These are phyloP conservation scores for Murina feae DNA, from an alignment of 2,113 vertebrate species.

Conservation along the genomic window DNA sequence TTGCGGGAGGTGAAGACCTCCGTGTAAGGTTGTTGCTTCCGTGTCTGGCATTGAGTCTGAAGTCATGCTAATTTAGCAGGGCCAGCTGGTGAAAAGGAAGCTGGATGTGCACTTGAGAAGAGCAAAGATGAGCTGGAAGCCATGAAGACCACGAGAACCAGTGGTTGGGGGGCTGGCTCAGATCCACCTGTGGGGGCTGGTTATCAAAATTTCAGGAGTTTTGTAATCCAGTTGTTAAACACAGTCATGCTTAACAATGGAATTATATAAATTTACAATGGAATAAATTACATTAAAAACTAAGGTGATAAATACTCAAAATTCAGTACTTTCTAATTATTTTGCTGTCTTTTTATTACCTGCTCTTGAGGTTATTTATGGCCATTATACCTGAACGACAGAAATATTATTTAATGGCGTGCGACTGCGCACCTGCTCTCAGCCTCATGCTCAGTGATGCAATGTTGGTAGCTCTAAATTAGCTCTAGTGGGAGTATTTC, in stretches of 20 bases:
- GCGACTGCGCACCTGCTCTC: background rate
- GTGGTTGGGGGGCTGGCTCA: background rate
- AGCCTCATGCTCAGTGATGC: background rate
- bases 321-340: background rate
- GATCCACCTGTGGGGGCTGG: background rate
- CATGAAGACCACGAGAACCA: background rate
- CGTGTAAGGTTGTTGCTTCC: background rate
- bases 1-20: background rate
- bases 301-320: background rate
- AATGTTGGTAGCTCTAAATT: background rate
- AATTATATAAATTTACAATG: background rate
- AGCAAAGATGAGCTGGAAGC: background rate
- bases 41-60: background rate
- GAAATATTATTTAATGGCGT: background rate
- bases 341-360: background rate
- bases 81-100: background rate
- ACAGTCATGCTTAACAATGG: background rate
- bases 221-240: background rate
- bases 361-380: background rate
- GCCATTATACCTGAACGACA: background rate
- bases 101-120: background rate
- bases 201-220: background rate
- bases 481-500: background rate
- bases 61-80: background rate
- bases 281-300: background rate